Evolutionary conservation across 2,888 invertebrate species (phyloP), one percentile per base, ranked within the genome.

Genomic region (Petrophora chlorosata): DNA sequence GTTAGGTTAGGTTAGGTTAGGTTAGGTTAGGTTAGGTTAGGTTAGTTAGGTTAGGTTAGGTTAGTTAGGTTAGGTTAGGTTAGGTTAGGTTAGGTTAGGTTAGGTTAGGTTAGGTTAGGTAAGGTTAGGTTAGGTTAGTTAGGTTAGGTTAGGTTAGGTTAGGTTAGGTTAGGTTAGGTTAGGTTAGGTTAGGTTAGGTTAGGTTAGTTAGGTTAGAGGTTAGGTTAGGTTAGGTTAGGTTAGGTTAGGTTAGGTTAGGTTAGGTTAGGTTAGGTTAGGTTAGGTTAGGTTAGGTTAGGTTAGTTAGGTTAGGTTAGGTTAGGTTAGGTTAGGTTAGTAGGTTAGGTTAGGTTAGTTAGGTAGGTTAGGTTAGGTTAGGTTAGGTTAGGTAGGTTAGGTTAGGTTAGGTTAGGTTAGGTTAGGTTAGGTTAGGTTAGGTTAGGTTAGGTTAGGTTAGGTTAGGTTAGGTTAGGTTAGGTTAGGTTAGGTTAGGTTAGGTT

Each of bases 301-400:
- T 9, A n/a, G n/a, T 47, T 47, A 40, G 39, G 39, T 46, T 46
- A 34, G 39, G 39, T 30, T 44, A 56, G 59, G 59, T 47, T 47
- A 40, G 39, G 39, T 46, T 46, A 34, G 39, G 39, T 30, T 44
- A 56, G 59, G 59, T n/a, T n/a, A n/a, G n/a, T n/a, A n/a, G n/a
- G n/a, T n/a, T n/a, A n/a, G n/a, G n/a, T n/a, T n/a, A n/a, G n/a
- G 5, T n/a, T 17, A 5, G 17, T 17, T 17, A 17, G 59, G 55
- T 59, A 56, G 59, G 59, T 59, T 56, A 55, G 59, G 56, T 59
- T 53, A 51, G 53, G 56, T 53, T 53, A 52, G 52, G 56, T 53
- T 56, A 55, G 55, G 53, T 52, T 22, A 22, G 22, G 22, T 22
- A 8, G 8, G 22, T 5, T 44, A 44, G 56, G 56, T 50, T 56